These are phyloP conservation scores for Lophura nycthemera DNA, from an alignment of 2,113 vertebrate species.

Conservation along the genomic window DNA sequence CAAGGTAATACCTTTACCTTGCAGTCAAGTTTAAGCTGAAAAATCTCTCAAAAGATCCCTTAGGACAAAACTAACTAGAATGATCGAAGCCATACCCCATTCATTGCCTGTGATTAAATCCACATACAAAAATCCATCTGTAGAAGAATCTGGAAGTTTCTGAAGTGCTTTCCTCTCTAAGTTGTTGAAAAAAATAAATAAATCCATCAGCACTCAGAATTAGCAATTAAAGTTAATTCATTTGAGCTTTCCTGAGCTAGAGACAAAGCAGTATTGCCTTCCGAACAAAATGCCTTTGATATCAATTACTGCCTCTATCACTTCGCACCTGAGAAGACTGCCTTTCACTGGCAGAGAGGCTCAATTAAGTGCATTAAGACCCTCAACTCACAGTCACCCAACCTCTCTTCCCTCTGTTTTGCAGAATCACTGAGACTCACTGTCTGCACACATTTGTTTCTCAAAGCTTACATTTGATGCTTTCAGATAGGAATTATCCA, in stretches of 20 bases:
- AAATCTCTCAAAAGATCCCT: not conserved
- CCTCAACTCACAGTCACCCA: not conserved
- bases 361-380: not conserved
- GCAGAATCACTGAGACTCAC: not conserved
- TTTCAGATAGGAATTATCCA: not conserved
- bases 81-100: accelerated
- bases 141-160: not conserved
- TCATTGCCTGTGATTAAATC: not conserved
- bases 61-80: not conserved
- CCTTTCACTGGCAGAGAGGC: not conserved
- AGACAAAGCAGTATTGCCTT: not conserved
- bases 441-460: not conserved
- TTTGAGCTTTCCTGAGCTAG: not conserved
- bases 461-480: not conserved
- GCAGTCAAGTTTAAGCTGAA: not conserved
- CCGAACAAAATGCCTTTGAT: not conserved
- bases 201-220: not conserved
- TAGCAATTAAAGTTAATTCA: not conserved
- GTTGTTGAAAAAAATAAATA: not conserved
- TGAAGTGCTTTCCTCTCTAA: not conserved
- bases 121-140: not conserved
- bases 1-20: not conserved
- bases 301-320: not conserved
- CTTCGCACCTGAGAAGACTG: not conserved
- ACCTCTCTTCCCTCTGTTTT: not conserved